Conservation (phyloP, 2,888 invertebrate genomes). For the Dendrolimus pini region DNA sequence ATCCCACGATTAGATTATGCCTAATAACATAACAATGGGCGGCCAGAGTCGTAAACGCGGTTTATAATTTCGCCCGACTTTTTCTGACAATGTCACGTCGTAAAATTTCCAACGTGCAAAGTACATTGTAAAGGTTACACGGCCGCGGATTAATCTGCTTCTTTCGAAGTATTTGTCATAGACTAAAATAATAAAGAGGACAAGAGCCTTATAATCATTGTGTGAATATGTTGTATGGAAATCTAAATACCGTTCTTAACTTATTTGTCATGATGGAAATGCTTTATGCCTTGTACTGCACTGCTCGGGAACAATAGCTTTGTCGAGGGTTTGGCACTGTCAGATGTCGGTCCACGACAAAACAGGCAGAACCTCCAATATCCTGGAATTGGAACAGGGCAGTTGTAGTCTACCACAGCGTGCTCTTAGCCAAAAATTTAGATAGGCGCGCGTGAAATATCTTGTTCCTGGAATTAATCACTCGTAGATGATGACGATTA, state of each 20-base stretch:
- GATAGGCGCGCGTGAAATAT: no score
- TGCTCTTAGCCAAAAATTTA: no score
- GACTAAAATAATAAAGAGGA: conserved; percentile 17
- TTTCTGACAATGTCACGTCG: conserved; percentile 25
- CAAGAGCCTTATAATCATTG: neutral
- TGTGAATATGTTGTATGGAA: neutral
- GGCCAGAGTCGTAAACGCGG: neutral
- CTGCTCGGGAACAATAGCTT: no score
- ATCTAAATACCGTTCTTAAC: neutral
- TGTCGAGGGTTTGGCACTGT: no score
- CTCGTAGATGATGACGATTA: no score
- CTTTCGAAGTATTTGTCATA: conserved; percentile 38
- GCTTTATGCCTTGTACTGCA: neutral
- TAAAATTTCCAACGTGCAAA: conserved; percentile 27
- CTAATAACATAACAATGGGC: neutral
- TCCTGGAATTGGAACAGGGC: no score
- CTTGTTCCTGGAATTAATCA: no score
- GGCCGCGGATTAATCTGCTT: conserved; percentile 38
- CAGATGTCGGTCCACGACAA: no score
- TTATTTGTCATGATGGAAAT: neutral
- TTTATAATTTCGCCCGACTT: conserved; percentile 5
- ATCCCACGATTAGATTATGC: neutral
- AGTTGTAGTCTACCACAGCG: no score
- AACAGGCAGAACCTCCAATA: no score
- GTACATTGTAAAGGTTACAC: conserved; percentile 31